Evolutionary conservation across 2,888 invertebrate species (phyloP), one percentile per base, ranked within the genome.

Genomic region (Dichetophora obliterata): DNA sequence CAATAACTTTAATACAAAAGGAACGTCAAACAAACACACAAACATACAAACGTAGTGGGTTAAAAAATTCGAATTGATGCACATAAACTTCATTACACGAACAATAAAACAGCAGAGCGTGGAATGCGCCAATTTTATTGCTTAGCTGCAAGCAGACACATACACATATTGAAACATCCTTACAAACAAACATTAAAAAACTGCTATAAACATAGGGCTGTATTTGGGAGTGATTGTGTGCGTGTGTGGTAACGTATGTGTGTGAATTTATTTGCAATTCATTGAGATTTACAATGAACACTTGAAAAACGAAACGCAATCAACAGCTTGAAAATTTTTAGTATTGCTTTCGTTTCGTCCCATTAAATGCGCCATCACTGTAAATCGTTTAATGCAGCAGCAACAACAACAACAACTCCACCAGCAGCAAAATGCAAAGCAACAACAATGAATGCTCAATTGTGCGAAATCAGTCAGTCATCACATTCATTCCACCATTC

Each of bases 11-110:
- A 54, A 54, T 54, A 22, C n/a, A 31, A 63, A 24, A 22, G 63
- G 63, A 24, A 14, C 24, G 63, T 27, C 5, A n/a, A 16, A 6
- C 24, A 24, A 27, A 27, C 2, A 27, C 1, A 27, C 8, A 16
- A 27, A 31, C 31, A 5, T 31, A 31, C 5, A 31, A 5, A n/a
- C n/a, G n/a, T n/a, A 11, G 54, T 5, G 54, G 6, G 54, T 19
- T 2, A n/a, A 22, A n/a, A 66, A 66, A 66, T 16, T 66, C 34
- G 66, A 66, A 37, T 66, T 66, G 66, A 66, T 34, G 66, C 66
- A 37, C 66, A 37, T 66, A 66, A 66, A 66, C 31, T 34, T 66
- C 66, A 43, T 66, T 66, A 66, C 66, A 66, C 43, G 37, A 66
- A 66, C 66, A 66, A 66, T 66, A 66, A 66, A 65, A 66, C 34